Percentiles rank a stretch among this genome's conserved stretches.
These are phyloP conservation scores for Protobothrops mucrosquamatus DNA, from an alignment of 2,113 vertebrate species.

Conservation along the genomic window DNA sequence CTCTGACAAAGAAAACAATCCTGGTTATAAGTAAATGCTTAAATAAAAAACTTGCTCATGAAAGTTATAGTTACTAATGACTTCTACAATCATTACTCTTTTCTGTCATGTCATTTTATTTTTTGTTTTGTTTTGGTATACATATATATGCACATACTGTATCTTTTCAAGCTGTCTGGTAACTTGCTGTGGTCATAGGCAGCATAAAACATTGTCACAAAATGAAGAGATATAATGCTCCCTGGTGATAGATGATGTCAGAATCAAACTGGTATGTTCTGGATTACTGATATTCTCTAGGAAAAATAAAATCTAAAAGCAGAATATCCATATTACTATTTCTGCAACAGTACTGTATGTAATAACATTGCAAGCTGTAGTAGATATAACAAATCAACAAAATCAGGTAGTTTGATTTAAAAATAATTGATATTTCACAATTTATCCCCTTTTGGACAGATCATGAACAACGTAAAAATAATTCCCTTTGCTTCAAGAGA, in stretches of 20 bases:
- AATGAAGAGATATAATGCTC: not conserved
- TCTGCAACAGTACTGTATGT: no score
- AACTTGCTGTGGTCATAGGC: not conserved
- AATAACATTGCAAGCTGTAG: no score
- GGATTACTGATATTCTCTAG: no score
- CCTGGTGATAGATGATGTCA: constrained; percentile 17
- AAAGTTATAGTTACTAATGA: not conserved
- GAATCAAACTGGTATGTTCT: constrained; percentile 47
- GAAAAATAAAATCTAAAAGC: no score
- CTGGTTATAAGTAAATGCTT: not conserved
- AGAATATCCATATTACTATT: no score
- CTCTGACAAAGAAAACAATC: not conserved
- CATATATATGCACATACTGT: no score
- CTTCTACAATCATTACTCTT: not conserved
- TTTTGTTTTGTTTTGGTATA: not conserved
- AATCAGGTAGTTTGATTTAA: no score
- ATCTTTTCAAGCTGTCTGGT: not conserved
- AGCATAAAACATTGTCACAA: constrained; percentile 9
- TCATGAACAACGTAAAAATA: no score
- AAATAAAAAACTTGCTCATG: not conserved
- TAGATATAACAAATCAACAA: no score
- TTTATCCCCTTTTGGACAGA: no score
- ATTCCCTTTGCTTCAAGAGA: no score
- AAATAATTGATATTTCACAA: no score
- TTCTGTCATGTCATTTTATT: not conserved